Percentiles rank a stretch among this genome's conserved stretches.
Conservation (phyloP, 1,140 invertebrate genomes). For the fruit fly (Drosophila melanogaster) region Release_6_plus_ISO1_MT NT_037436.4:5434001-5434500, state of each 20-base stretch:
- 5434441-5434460: too few relatives aligned
- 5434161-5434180: neutral
- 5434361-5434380: neutral
- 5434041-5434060: conserved; percentile 60
- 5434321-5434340: conserved; percentile 39
- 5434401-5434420: too few relatives aligned
- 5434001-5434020: conserved; percentile 68
- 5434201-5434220: conserved; percentile 8
- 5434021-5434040: conserved; percentile 70
- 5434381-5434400: too few relatives aligned
- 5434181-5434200: conserved; percentile 24
- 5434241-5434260: conserved; percentile 79
- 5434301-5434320: conserved; percentile 70
- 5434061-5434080: conserved; percentile 20
- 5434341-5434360: conserved; percentile 29
- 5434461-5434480: too few relatives aligned
- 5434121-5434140: conserved; percentile 1
- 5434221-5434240: conserved; percentile 61
- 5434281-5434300: conserved; percentile 64
- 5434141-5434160: conserved; percentile 11
- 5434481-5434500: neutral
- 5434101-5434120: conserved; percentile 10
- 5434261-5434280: conserved; percentile 55
- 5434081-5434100: conserved; percentile 6
- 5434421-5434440: too few relatives aligned